Percentiles rank a stretch among this genome's conserved stretches.
Conservation (phyloP, 2,113 vertebrate genomes). For the Coracopsis vasa region DNA sequence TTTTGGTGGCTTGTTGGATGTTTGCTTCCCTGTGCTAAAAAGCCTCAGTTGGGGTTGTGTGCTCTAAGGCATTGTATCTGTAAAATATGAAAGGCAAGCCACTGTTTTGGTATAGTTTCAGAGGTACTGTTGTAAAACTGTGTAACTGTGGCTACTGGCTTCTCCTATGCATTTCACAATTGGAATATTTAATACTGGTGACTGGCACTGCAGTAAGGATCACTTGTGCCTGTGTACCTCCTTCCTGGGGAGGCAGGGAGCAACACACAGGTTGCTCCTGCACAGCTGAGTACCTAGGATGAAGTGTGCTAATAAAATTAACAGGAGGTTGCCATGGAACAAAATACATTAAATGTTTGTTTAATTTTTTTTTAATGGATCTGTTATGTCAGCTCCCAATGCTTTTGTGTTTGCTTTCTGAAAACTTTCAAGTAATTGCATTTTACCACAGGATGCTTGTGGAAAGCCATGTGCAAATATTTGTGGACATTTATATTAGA, state of each 20-base stretch:
- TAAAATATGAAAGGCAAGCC: fast-evolving
- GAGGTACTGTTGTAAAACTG: fast-evolving
- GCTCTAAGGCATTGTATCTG: fast-evolving
- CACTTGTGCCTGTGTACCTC: neutral
- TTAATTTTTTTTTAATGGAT: slow-evolving; percentile 18
- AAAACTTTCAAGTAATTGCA: slow-evolving; percentile 5
- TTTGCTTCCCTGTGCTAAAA: neutral
- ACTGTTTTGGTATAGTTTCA: fast-evolving
- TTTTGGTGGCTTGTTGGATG: neutral
- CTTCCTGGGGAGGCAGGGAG: neutral
- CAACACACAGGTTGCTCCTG: neutral
- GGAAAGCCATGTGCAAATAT: slow-evolving; percentile 14
- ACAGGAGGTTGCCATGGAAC: neutral
- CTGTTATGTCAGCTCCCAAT: slow-evolving; percentile 3
- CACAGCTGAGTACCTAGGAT: fast-evolving
- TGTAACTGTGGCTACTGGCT: neutral
- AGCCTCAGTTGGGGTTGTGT: neutral
- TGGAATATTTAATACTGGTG: neutral
- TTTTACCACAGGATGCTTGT: neutral
- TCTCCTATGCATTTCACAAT: fast-evolving
- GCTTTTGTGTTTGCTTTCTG: slow-evolving; percentile 45
- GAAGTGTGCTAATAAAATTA: neutral
- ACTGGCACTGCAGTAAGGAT: neutral
- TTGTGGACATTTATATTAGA: slow-evolving; percentile 8
- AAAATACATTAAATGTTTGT: neutral